Percentiles rank a stretch among this genome's conserved stretches.
Conservation (phyloP, 2,888 invertebrate species). For the Rotaria magnacalcarata region DNA sequence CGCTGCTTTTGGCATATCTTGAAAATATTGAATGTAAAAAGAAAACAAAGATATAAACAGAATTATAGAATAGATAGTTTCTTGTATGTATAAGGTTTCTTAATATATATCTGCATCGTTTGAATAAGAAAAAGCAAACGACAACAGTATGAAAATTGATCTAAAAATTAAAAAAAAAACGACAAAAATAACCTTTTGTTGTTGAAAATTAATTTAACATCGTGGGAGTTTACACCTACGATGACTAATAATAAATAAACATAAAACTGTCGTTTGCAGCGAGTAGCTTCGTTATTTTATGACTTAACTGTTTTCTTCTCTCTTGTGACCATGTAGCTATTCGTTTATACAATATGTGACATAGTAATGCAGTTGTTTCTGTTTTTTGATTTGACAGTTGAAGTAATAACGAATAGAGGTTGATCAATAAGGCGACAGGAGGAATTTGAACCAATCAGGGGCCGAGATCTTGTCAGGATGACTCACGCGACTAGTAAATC, state of each 20-base stretch:
- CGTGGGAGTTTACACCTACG: neutral
- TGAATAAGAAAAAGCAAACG: neutral
- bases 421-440: neutral
- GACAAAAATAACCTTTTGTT: neutral
- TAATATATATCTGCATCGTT: neutral
- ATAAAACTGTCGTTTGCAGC: neutral
- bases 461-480: neutral
- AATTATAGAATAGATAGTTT: neutral
- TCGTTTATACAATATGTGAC: neutral
- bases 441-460: neutral
- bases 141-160: neutral
- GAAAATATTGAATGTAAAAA: slow-evolving; percentile 11
- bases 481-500: neutral
- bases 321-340: neutral
- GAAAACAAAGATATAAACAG: slow-evolving; percentile 4
- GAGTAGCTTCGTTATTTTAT: neutral
- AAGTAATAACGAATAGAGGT: neutral
- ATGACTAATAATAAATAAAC: neutral
- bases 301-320: neutral
- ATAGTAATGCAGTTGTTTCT: neutral
- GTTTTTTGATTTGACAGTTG: neutral
- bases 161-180: neutral
- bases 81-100: neutral
- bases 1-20: slow-evolving; percentile 22
- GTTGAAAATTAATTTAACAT: neutral